Base-by-base conservation (phyloP, 2,888 invertebrate genomes). In the Eupithecia tripunctaria region DNA sequence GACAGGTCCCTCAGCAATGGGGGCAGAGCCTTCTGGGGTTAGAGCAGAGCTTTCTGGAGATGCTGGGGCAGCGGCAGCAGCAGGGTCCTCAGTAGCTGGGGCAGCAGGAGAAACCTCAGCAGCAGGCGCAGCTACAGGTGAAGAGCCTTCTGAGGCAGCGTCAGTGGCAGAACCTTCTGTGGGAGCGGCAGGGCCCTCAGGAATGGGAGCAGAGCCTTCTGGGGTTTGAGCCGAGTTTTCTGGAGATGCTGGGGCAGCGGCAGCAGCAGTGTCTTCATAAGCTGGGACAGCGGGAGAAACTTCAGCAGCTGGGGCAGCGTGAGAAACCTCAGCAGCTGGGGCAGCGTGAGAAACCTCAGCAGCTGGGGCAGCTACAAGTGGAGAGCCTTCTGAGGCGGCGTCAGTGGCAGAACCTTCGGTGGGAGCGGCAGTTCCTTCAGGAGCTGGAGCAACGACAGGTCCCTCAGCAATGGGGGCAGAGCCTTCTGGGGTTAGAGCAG, bases 31-130 rank as follows among this genome's bases (percentile, higher is more conserved):
- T 4, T 60, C 65, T 67, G 68, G 36, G 3, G 62, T 5, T 70
- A 5, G 0, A 36, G 64, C 64, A 38, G 65, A 72, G 36, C 71
- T 38, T 41, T 65, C 66, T 62, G 66, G 66, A 21, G 66, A 5
- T 14, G 36, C 69, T 56, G 68, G 27, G 32, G 64, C 65, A 66
- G 69, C 12, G 7, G 62, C 68, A 21, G 71, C n/a, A n/a, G n/a
- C n/a, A n/a, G n/a, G n/a, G 0, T 14, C 21, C 36, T 29, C 36
- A 36, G 62, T n/a, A n/a, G n/a, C 59, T 47, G 72, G 8, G 25
- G 36, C 69, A 32, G n/a, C n/a, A n/a, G n/a, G n/a, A 2, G 72
- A 29, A 14, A 25, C 73, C 29, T 7, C 68, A 38, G 69, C 21
- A 21, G 41, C 67, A 25, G 70, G 25, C 7, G 25, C 68, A 25